Evolutionary conservation across 2,113 vertebrate genomes (phyloP).

Genomic region (Gopherus flavomarginatus): DNA sequence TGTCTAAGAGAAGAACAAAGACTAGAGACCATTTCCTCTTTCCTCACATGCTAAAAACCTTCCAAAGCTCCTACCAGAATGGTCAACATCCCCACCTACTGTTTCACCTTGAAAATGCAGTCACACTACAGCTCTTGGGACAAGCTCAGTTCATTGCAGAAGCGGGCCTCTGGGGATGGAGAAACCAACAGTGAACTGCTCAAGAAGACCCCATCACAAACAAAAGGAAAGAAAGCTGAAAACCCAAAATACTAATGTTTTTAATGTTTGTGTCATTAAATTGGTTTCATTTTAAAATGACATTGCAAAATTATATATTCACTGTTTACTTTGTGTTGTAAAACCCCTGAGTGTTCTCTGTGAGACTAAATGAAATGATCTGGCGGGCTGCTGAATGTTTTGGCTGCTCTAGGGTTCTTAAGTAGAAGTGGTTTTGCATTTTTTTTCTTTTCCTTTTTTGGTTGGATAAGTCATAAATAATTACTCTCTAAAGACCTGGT

Average conservation of each 20-base stretch:
- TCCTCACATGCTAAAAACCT: neutral
- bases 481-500: neutral
- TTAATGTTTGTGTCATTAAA: neutral
- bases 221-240: neutral
- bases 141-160: neutral
- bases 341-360: constrained; percentile 35
- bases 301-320: constrained; percentile 38
- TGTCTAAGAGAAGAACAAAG: neutral
- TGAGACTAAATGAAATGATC: constrained; percentile 27
- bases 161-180: neutral
- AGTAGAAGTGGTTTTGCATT: constrained; percentile 9
- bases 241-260: neutral
- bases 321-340: constrained; percentile 38
- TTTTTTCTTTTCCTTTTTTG: neutral
- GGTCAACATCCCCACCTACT: neutral
- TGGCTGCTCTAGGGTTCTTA: constrained; percentile 14
- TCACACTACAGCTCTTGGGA: neutral
- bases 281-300: constrained; percentile 18
- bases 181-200: neutral
- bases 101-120: neutral
- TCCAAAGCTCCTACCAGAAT: neutral
- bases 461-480: neutral
- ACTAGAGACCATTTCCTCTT: neutral
- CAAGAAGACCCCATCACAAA: neutral
- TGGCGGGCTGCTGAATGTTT: constrained; percentile 18